Conservation (phyloP, 2,113 vertebrate species). For the Steatornis caripensis region DNA sequence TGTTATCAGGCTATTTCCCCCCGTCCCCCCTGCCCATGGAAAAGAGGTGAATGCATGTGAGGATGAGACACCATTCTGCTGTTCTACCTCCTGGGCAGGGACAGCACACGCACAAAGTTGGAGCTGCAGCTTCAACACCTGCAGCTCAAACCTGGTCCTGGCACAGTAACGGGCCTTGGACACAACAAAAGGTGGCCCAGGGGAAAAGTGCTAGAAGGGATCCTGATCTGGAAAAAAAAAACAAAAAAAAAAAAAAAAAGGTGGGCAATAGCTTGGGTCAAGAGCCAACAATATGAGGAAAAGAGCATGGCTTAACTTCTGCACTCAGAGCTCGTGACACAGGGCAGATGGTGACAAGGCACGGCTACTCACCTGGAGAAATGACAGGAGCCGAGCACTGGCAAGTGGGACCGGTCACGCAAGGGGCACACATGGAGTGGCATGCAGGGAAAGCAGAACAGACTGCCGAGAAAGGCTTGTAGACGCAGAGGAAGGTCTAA, state of each 20-base stretch:
- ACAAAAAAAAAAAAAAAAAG: background rate
- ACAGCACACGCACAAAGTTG: background rate
- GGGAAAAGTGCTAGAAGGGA: background rate
- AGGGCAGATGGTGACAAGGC: background rate
- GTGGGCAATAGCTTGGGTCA: background rate
- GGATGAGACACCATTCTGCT: background rate
- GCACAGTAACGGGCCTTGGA: background rate
- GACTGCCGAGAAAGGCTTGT: background rate
- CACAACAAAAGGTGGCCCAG: background rate
- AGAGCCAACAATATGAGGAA: background rate
- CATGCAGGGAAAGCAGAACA: background rate
- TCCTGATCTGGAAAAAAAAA: background rate
- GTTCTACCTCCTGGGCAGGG: background rate
- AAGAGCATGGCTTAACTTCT: background rate
- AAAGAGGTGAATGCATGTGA: background rate
- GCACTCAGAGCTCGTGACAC: rapidly evolving
- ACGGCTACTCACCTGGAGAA: background rate
- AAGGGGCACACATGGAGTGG: background rate
- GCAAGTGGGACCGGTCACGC: rapidly evolving
- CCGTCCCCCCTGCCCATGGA: too few species aligned
- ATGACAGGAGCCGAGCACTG: background rate
- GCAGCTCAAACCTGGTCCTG: background rate
- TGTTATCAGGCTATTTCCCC: background rate
- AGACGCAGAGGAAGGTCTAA: background rate
- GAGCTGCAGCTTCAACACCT: background rate